phyloP scores from a whole-genome alignment of 2,888 invertebrate genomes.

The Tipula vernalis region DNA sequence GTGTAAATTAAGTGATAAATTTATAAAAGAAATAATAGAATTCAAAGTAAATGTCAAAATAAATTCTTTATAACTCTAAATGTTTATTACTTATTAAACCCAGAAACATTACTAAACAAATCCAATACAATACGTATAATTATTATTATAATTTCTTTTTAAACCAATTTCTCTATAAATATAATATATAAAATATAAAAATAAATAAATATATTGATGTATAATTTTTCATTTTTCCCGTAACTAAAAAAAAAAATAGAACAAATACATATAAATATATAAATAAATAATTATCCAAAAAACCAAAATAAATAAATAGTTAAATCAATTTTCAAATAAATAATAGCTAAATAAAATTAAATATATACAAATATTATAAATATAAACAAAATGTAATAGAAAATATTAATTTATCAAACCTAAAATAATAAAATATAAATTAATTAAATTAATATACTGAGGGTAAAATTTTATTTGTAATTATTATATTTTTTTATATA shows the following conservation, averaged over 20 bases:
- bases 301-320: conserved; percentile 9
- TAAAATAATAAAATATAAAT: not conserved
- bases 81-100: not conserved
- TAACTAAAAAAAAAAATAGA: not conserved
- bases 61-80: not conserved
- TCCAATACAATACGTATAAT: not conserved
- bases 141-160: not conserved
- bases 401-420: not conserved
- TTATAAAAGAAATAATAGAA: not conserved
- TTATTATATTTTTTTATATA: not conserved
- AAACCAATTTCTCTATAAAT: not conserved
- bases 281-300: conserved; percentile 7
- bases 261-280: not conserved
- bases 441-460: not conserved
- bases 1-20: not conserved
- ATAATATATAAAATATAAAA: not conserved
- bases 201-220: not conserved
- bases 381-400: not conserved
- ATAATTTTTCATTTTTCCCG: not conserved
- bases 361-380: conserved; percentile 11
- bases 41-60: not conserved
- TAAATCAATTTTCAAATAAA: conserved; percentile 8
- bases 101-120: not conserved
- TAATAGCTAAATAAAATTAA: conserved; percentile 12
- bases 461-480: conserved; percentile 4